Percentiles rank a stretch among this genome's conserved stretches.
Conservation (phyloP, 2,888 invertebrate genomes). For the Cryptocephalus moraei region DNA sequence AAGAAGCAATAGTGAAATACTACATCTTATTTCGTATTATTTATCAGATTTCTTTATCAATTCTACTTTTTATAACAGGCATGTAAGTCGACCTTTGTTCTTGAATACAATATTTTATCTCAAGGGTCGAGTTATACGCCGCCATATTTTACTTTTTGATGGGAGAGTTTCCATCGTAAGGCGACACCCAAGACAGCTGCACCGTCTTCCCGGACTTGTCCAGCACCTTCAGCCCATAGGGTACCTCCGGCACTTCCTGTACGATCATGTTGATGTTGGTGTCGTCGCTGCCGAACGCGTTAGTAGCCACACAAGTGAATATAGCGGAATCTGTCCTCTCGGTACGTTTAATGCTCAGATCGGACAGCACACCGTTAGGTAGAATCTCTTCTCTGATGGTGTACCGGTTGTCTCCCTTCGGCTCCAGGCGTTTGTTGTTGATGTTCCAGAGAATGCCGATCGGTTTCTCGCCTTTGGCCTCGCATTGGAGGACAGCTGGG, state of each 20-base stretch:
- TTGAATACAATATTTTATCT: no score
- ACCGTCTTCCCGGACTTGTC: conserved; percentile 87
- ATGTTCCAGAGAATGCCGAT: conserved; percentile 93
- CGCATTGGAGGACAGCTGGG: conserved; percentile 83
- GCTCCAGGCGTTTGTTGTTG: conserved; percentile 85
- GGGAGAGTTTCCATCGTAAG: conserved; percentile 85
- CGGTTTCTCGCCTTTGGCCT: conserved; percentile 89
- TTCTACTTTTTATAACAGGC: no score
- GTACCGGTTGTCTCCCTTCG: conserved; percentile 81
- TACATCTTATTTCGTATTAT: no score
- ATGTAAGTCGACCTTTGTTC: no score
- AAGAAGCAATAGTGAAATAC: no score
- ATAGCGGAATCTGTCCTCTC: conserved; percentile 82
- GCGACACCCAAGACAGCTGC: conserved; percentile 85
- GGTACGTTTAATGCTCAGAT: conserved; percentile 80
- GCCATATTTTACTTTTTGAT: conserved; percentile 50
- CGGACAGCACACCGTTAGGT: conserved; percentile 78
- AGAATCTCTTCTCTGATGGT: conserved; percentile 81
- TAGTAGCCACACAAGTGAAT: conserved; percentile 87
- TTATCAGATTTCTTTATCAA: no score
- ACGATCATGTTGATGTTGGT: conserved; percentile 93
- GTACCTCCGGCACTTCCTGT: conserved; percentile 85
- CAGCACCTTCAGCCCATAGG: conserved; percentile 76
- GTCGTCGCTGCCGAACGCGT: conserved; percentile 88
- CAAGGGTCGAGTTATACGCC: no score